Evolutionary conservation across 1,140 invertebrate species (phyloP), one percentile per base, ranked within the genome.

Genomic region (Leptinotarsa texana): DNA sequence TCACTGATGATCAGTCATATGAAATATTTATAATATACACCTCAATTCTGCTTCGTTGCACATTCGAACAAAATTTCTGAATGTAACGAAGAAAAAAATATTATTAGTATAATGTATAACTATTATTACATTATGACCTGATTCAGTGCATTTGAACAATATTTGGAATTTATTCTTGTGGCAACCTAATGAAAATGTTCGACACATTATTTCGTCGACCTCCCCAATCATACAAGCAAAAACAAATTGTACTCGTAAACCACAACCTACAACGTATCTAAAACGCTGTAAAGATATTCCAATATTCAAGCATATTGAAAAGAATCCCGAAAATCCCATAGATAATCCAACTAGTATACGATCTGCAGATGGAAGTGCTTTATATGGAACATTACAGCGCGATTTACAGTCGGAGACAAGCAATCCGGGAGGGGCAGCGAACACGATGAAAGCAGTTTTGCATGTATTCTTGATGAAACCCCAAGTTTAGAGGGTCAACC

Each of bases 401-500:
- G 77, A 78, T 76, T 79, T 74, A 73, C 69, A 70, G 71, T 68
- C 21, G 47, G 75, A 63, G 76, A 72, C 62, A n/a, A 74, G 49
- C 68, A 47, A 73, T 66, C 48, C 13, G 73, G 74, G 65, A 51
- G 70, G 68, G 72, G 33, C 69, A 65, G 69, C 72, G 63, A 75
- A 80, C 51, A 18, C 51, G 51, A 57, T 57, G 82, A 82, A 81
- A 83, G 80, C 77, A 82, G 79, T 83, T 82, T 83, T 81, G 78
- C 81, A 82, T 83, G 82, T 83, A 82, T 79, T 61, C 78, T 78
- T 79, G 79, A 81, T 80, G 80, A 79, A 81, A 80, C 76, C 78
- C 76, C 78, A 80, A 83, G 75, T 79, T 83, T 82, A 73, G 79
- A 83, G 83, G 83, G 84, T 84, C 84, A 84, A 84, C 84, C 84